Evolutionary conservation across 2,797 vertebrate species (phyloP).

Genomic region (Iguana delicatissima): DNA sequence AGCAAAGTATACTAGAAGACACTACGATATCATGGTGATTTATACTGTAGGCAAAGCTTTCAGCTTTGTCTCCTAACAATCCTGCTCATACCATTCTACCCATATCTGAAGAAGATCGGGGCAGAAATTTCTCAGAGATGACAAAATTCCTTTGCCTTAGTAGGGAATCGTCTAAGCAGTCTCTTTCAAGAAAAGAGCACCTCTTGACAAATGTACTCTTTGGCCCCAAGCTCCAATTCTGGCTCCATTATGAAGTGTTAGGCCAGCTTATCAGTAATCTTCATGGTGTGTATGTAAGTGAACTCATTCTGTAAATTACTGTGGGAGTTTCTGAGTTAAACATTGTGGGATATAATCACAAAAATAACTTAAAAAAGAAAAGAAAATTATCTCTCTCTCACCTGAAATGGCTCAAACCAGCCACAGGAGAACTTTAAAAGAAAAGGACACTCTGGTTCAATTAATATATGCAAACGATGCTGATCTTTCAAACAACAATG

Average conservation of each 20-base stretch:
- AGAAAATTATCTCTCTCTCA: neutral
- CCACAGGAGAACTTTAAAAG: neutral
- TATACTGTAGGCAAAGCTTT: neutral
- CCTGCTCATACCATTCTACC: neutral
- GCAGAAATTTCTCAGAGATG: neutral
- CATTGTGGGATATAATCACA: neutral
- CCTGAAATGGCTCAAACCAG: neutral
- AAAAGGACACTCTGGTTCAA: conserved; percentile 10
- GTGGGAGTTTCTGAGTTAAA: neutral
- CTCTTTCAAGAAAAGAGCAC: too few relatives aligned
- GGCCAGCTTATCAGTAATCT: neutral
- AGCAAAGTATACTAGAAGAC: neutral
- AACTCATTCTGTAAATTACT: neutral
- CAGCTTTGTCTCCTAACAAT: neutral
- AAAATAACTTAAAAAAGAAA: neutral
- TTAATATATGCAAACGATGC: conserved; percentile 4
- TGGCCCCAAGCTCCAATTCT: neutral
- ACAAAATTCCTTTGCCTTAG: neutral
- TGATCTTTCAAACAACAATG: conserved; percentile 6
- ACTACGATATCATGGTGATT: neutral
- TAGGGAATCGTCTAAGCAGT: neutral
- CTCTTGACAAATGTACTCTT: neutral
- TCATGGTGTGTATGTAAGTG: neutral
- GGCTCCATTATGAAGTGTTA: neutral
- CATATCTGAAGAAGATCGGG: neutral